phyloP scores from a whole-genome alignment of 1,140 invertebrate species.

The Nasonia vitripennis region DNA sequence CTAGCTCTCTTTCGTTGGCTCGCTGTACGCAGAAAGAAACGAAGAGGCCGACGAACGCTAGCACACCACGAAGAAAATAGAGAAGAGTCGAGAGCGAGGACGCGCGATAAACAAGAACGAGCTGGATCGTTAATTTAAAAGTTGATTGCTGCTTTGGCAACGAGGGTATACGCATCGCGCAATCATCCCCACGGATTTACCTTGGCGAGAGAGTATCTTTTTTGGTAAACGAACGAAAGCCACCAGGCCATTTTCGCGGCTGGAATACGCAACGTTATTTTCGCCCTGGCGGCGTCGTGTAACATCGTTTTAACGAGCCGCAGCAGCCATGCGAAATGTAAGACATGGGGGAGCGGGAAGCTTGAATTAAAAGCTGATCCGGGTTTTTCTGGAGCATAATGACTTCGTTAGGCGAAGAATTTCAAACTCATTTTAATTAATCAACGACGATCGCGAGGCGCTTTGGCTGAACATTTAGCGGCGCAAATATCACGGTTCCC shows the following conservation, averaged over 20 bases:
- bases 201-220: neutral
- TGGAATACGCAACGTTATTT: no score
- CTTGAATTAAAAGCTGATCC: no score
- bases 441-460: no score
- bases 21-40: slow-evolving; percentile 30
- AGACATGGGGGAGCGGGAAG: no score
- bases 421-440: no score
- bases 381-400: no score
- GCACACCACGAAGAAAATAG: neutral
- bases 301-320: no score
- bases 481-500: no score
- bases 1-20: neutral
- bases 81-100: neutral
- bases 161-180: neutral
- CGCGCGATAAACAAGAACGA: slow-evolving; percentile 30
- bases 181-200: neutral
- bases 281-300: no score
- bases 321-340: no score
- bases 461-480: neutral
- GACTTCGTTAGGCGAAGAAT: no score
- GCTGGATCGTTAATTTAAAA: slow-evolving; percentile 25
- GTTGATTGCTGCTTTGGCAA: slow-evolving; percentile 16
- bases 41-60: neutral
- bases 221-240: neutral
- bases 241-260: no score